Conservation (phyloP, 2,113 vertebrate species). For the Halichoeres trimaculatus region DNA sequence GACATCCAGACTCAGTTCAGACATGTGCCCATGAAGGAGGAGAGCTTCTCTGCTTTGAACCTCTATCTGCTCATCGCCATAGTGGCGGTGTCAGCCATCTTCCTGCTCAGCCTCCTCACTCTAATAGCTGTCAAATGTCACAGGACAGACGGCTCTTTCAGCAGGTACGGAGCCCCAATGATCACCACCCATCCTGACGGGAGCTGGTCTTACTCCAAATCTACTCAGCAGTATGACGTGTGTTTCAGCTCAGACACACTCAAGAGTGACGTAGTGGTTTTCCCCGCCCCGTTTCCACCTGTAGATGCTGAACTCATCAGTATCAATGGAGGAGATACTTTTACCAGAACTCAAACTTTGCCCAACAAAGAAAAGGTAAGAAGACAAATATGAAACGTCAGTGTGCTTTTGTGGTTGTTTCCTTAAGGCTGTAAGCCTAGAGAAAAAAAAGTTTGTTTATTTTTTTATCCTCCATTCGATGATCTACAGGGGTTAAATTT, state of each 20-base stretch:
- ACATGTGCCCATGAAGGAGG: constrained; percentile 59
- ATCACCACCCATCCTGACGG: constrained; percentile 73
- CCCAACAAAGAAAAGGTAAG: constrained; percentile 60
- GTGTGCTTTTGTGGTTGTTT: no score
- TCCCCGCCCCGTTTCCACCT: constrained; percentile 58
- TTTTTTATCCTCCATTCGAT: no score
- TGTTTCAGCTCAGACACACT: constrained; percentile 74
- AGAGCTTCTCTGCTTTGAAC: constrained; percentile 67
- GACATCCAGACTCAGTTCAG: constrained; percentile 62
- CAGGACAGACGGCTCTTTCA: constrained; percentile 62
- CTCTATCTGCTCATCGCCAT: constrained; percentile 73
- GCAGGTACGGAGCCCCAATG: constrained; percentile 64
- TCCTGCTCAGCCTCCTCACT: constrained; percentile 68
- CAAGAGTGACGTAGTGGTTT: constrained; percentile 75
- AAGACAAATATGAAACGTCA: neutral
- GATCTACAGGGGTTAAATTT: no score
- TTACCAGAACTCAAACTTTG: constrained; percentile 56
- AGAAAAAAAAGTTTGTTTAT: no score
- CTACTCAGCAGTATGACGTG: constrained; percentile 75
- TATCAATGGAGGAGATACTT: constrained; percentile 69
- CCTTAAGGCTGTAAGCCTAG: no score
- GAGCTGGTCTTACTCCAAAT: constrained; percentile 76
- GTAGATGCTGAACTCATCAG: constrained; percentile 67
- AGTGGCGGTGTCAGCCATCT: constrained; percentile 64
- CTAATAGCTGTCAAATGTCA: constrained; percentile 71